phyloP scores from a whole-genome alignment of 1,140 invertebrate species.

The Acyrthosiphon pisum region DNA sequence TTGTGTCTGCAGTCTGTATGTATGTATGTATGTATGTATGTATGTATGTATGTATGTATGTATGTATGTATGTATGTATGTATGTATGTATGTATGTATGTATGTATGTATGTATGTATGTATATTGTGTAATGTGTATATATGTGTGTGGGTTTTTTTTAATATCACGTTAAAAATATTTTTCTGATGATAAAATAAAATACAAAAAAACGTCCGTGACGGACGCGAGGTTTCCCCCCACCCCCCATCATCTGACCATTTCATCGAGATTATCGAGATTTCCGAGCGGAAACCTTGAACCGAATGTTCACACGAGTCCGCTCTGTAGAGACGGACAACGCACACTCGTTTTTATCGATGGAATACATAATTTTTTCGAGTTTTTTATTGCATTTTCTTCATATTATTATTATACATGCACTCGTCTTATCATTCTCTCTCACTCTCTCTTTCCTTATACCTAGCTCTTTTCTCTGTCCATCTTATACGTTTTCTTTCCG shows the following conservation, averaged over 20 bases:
- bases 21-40: not conserved
- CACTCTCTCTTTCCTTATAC: not conserved
- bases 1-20: not conserved
- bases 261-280: constrained; percentile 51
- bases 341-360: constrained; percentile 33
- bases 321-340: constrained; percentile 31
- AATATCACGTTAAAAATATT: constrained; percentile 40
- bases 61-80: not conserved
- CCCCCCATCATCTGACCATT: not conserved
- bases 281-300: constrained; percentile 45
- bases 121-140: too few relatives aligned
- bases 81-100: not conserved
- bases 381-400: not conserved
- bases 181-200: constrained; percentile 37
- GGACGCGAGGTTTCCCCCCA: not conserved
- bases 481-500: not conserved
- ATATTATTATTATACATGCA: constrained; percentile 8
- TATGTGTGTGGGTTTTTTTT: not conserved
- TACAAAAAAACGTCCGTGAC: constrained; percentile 41
- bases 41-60: not conserved
- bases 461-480: not conserved
- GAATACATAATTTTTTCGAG: constrained; percentile 43
- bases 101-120: not conserved
- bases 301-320: constrained; percentile 54
- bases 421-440: not conserved